Evolutionary conservation across 2,797 vertebrate genomes (phyloP).

Genomic region (Pantherophis vulpinus): DNA sequence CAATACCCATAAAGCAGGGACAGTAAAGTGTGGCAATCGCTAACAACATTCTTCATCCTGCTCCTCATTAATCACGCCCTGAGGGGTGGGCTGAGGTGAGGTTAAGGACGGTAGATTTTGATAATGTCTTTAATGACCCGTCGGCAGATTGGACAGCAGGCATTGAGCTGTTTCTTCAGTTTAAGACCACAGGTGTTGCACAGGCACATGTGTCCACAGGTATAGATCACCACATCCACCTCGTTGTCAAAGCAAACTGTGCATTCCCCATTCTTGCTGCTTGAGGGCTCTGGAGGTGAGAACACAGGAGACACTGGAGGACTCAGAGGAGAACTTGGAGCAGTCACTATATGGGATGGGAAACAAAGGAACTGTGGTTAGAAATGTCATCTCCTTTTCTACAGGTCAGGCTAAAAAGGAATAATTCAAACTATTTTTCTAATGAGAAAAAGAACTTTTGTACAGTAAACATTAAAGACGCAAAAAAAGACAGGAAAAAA

Average conservation of each 20-base stretch:
- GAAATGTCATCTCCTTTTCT: neutral
- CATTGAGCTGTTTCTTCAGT: constrained; percentile 91
- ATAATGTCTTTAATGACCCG: constrained; percentile 97
- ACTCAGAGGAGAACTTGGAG: constrained; percentile 94
- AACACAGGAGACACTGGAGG: constrained; percentile 85
- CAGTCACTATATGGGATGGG: constrained; percentile 80
- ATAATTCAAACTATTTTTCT: neutral
- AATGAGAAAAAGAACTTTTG: neutral
- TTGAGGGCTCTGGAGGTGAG: constrained; percentile 74
- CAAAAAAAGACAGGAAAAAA: neutral
- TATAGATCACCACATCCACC: constrained; percentile 98
- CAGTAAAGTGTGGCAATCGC: constrained; percentile 60
- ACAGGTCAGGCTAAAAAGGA: neutral
- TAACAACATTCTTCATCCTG: constrained; percentile 55
- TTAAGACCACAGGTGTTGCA: constrained; percentile 94
- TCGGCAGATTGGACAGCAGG: constrained; percentile 96
- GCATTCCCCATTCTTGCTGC: constrained; percentile 89
- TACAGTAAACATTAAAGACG: neutral
- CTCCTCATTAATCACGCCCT: constrained; percentile 8
- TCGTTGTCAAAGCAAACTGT: constrained; percentile 97
- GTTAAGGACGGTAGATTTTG: constrained; percentile 94
- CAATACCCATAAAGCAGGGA: constrained; percentile 69
- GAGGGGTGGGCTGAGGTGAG: neutral
- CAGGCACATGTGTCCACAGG: constrained; percentile 98
- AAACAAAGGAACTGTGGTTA: neutral